A percentile compares a stretch with the other conserved stretches of the same genome.
Conservation (phyloP, 2,888 invertebrate species). For the Macroteleia sp. region DNA sequence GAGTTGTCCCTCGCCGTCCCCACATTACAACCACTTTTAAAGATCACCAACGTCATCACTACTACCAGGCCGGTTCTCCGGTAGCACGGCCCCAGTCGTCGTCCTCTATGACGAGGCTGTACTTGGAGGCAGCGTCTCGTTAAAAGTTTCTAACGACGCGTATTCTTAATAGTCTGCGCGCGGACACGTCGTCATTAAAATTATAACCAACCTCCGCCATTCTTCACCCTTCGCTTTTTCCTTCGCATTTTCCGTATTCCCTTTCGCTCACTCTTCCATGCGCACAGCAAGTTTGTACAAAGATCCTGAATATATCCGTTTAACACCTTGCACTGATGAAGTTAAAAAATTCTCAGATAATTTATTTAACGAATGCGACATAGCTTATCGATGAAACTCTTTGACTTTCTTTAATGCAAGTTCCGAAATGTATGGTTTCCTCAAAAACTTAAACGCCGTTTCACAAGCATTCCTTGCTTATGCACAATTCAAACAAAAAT, state of each 20-base stretch:
- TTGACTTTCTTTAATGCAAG: no score
- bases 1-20: conserved; percentile 66
- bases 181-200: conserved; percentile 84
- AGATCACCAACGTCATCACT: conserved; percentile 63
- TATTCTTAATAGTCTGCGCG: conserved; percentile 84
- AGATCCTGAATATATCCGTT: conserved; percentile 70
- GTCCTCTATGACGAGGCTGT: conserved; percentile 63
- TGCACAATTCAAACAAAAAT: no score
- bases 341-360: conserved; percentile 50
- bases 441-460: no score
- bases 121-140: conserved; percentile 79
- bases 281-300: conserved; percentile 65
- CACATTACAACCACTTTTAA: conserved; percentile 54
- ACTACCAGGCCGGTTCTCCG: conserved; percentile 40
- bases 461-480: no score
- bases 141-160: conserved; percentile 84
- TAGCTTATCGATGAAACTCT: conserved; percentile 24
- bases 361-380: conserved; percentile 42
- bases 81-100: conserved; percentile 47
- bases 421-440: no score
- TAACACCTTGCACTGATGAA: conserved; percentile 70
- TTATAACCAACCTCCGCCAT: conserved; percentile 80
- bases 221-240: conserved; percentile 49
- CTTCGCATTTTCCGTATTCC: conserved; percentile 60
- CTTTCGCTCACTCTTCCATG: conserved; percentile 62